Evolutionary conservation across 2,113 vertebrate species (phyloP).

Genomic region (Solea senegalensis): DNA sequence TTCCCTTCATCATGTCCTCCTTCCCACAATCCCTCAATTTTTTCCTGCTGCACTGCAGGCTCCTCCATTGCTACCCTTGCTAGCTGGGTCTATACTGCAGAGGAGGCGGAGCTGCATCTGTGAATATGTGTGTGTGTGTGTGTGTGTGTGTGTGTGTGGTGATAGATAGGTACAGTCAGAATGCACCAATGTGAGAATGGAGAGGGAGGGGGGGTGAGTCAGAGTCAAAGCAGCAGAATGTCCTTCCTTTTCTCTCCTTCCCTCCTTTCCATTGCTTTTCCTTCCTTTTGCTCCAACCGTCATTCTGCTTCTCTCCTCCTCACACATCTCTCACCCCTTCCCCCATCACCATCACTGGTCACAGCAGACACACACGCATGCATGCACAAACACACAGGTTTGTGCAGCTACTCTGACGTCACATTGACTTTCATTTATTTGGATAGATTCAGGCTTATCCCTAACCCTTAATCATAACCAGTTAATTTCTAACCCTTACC

Average conservation of each 20-base stretch:
- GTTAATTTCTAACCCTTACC: too few species aligned
- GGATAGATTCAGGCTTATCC: too few species aligned
- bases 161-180: conserved; percentile 27
- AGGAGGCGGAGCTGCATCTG: conserved; percentile 64
- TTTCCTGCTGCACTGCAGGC: conserved; percentile 63
- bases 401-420: too few species aligned
- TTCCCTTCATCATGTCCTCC: conserved; percentile 51
- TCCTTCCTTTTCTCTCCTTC: not conserved
- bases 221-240: not conserved
- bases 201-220: conserved; percentile 30
- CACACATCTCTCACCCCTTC: not conserved
- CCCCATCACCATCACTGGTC: not conserved
- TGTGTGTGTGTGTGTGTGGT: conserved; percentile 21
- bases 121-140: conserved; percentile 17
- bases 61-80: conserved; percentile 71
- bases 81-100: conserved; percentile 63
- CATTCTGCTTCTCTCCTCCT: not conserved
- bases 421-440: too few species aligned
- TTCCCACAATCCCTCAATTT: conserved; percentile 56
- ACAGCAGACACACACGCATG: conserved; percentile 42
- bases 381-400: not conserved
- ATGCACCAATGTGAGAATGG: conserved; percentile 54
- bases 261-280: conserved; percentile 1
- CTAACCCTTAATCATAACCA: too few species aligned
- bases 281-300: not conserved